A percentile compares a stretch with the other conserved stretches of the same genome.
Conservation (phyloP, 1,140 invertebrate genomes). For the Leptinotarsa defecta region DNA sequence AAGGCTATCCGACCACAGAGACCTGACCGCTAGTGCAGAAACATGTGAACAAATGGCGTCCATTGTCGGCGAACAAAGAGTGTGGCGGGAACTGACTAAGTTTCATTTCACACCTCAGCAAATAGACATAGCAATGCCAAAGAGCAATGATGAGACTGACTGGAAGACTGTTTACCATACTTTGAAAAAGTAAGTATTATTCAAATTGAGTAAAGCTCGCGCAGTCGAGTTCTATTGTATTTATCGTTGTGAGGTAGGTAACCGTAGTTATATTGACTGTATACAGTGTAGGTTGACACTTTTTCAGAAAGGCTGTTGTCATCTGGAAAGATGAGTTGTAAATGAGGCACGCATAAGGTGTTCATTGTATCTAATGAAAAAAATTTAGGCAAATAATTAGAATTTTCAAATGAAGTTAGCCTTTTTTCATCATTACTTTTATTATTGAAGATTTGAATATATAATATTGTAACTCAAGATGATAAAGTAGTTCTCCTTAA, state of each 20-base stretch:
- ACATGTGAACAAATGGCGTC: conserved; percentile 75
- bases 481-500: neutral
- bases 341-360: no score
- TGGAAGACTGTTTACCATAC: conserved; percentile 77
- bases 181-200: conserved; percentile 67
- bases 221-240: no score
- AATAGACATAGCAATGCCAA: conserved; percentile 71
- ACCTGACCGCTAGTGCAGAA: conserved; percentile 70
- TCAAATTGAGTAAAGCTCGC: neutral
- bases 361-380: no score
- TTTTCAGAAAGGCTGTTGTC: no score
- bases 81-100: conserved; percentile 88
- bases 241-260: no score
- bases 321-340: no score
- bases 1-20: conserved; percentile 83
- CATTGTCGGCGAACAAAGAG: conserved; percentile 83
- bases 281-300: no score
- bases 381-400: no score
- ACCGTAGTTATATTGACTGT: no score
- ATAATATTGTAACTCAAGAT: neutral
- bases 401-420: no score
- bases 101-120: conserved; percentile 92
- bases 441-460: neutral
- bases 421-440: neutral
- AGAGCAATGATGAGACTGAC: conserved; percentile 61